Percentiles rank a stretch among this genome's conserved stretches.
phyloP scores from a whole-genome alignment of 2,113 vertebrate species.

The Mustela lutreola region DNA sequence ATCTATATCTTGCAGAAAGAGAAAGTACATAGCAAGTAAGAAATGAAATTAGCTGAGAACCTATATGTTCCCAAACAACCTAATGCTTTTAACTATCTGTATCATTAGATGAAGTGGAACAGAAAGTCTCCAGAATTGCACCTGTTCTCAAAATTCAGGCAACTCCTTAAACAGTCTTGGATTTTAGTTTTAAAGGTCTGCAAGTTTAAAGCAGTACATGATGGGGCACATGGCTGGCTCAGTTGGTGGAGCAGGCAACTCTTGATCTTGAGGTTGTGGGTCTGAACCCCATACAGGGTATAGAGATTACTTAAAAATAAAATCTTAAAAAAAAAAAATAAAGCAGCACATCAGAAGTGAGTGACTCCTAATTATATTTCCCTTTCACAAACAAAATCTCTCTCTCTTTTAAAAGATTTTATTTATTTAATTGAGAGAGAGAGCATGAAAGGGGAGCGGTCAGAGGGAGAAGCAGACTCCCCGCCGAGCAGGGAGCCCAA shows the following conservation, averaged over 20 bases:
- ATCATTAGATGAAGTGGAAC: background rate
- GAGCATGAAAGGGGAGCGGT: too few relatives aligned
- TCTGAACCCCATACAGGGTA: background rate
- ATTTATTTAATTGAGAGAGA: too few relatives aligned
- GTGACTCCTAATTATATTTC: slow-evolving; percentile 13
- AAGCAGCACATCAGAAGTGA: background rate
- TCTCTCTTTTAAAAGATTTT: background rate
- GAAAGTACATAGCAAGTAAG: background rate
- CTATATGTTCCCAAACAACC: background rate
- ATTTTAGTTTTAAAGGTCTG: background rate
- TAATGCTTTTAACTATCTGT: background rate
- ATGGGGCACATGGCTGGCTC: background rate
- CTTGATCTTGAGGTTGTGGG: background rate
- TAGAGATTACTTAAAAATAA: background rate
- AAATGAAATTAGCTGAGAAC: background rate
- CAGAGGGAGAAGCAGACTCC: too few relatives aligned
- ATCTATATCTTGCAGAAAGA: slow-evolving; percentile 33
- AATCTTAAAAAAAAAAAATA: background rate
- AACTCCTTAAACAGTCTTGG: background rate
- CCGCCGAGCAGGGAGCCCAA: too few relatives aligned
- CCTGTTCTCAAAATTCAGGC: slow-evolving; percentile 14
- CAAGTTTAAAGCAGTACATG: background rate
- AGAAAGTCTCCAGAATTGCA: slow-evolving; percentile 22
- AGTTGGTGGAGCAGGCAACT: background rate
- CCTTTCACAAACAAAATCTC: slow-evolving; percentile 36